Evolutionary conservation across 2,797 vertebrate genomes (phyloP).

Genomic region (Stomatorhinus walkeri): DNA sequence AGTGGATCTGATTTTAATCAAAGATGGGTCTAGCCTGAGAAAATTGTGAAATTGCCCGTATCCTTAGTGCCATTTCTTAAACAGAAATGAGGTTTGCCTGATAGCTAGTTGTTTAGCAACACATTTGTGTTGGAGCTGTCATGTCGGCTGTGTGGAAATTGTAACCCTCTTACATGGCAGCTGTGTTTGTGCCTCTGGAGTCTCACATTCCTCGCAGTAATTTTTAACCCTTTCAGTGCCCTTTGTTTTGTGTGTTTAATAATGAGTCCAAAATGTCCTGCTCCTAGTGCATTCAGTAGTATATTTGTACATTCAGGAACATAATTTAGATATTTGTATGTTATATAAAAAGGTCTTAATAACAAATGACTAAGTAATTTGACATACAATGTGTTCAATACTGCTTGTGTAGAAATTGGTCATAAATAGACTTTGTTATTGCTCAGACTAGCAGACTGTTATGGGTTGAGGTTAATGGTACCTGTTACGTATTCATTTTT

Average conservation of each 20-base stretch:
- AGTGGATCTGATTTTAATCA: not conserved
- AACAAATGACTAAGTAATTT: not conserved
- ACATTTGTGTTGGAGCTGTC: not conserved
- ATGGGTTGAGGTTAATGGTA: not conserved
- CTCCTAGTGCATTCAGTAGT: not conserved
- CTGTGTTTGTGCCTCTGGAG: not conserved
- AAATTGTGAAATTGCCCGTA: not conserved
- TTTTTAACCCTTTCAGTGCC: not conserved
- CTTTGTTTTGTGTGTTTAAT: not conserved
- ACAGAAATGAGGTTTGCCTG: not conserved
- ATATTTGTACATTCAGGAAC: not conserved
- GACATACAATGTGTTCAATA: not conserved
- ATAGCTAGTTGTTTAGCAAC: not conserved
- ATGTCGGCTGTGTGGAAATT: not conserved
- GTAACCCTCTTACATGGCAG: not conserved
- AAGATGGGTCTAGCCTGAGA: not conserved
- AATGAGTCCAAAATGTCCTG: not conserved
- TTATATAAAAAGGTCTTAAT: not conserved
- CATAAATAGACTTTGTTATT: not conserved
- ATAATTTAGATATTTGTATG: not conserved
- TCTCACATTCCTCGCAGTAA: not conserved
- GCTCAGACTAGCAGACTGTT: not conserved
- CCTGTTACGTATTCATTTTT: not conserved
- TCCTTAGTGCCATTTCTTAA: not conserved
- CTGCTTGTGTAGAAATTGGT: not conserved